Conservation (phyloP, 2,888 invertebrate genomes). For the Ceriagrion tenellum region DNA sequence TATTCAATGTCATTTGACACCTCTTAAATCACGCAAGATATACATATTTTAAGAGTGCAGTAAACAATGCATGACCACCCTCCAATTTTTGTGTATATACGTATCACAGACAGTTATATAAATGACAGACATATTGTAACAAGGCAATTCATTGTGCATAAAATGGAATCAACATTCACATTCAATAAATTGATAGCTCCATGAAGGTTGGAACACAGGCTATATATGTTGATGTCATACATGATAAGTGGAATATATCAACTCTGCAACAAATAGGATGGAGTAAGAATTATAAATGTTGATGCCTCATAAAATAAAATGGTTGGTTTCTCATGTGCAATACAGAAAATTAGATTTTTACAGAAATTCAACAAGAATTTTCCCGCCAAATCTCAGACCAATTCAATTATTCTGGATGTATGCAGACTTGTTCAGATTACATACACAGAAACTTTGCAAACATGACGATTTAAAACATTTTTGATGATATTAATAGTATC, state of each 20-base stretch:
- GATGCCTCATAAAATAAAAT: neutral
- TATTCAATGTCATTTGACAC: slow-evolving; percentile 61
- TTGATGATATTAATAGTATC: too few relatives aligned
- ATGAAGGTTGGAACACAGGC: neutral
- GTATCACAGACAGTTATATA: slow-evolving; percentile 66
- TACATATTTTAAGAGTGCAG: slow-evolving; percentile 61
- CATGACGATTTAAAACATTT: too few relatives aligned
- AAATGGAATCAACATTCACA: slow-evolving; percentile 57
- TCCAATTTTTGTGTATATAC: slow-evolving; percentile 49
- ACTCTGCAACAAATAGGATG: neutral
- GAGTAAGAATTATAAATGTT: neutral
- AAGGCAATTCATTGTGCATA: slow-evolving; percentile 59
- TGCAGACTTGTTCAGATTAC: neutral
- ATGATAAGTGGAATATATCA: neutral
- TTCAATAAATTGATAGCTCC: slow-evolving; percentile 11
- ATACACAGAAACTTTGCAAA: too few relatives aligned
- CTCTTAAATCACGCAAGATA: slow-evolving; percentile 51
- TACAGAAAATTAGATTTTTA: neutral
- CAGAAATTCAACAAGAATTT: neutral
- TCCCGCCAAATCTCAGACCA: neutral
- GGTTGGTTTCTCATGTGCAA: neutral
- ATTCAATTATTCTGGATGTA: neutral
- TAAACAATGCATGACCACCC: slow-evolving; percentile 58
- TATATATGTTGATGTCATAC: neutral
- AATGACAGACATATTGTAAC: slow-evolving; percentile 62